These are phyloP conservation scores for Cheilosia scutellata DNA, from an alignment of 2,888 invertebrate genomes.

Conservation along the genomic window DNA sequence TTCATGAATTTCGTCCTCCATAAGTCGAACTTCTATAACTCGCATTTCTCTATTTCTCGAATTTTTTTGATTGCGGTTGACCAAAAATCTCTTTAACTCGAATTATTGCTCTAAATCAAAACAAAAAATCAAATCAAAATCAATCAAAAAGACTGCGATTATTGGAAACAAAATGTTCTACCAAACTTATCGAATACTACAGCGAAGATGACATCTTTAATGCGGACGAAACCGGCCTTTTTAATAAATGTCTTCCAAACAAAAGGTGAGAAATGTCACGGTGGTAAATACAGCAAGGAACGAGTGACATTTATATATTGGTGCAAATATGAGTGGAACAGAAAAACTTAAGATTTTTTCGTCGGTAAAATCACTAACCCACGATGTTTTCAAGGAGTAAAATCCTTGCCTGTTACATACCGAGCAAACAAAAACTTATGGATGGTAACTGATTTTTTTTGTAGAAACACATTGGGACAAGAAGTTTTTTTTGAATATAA, in stretches of 20 bases:
- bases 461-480: slow-evolving; percentile 5
- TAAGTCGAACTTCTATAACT: slow-evolving; percentile 2
- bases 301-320: not conserved
- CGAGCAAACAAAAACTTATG: slow-evolving; percentile 5
- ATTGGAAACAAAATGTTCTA: not conserved
- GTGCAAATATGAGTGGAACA: slow-evolving; percentile 5
- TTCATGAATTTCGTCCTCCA: too few species aligned
- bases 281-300: slow-evolving; percentile 7
- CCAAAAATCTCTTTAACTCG: too few species aligned
- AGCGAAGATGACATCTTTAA: not conserved
- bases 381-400: slow-evolving; percentile 9
- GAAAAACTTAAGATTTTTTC: slow-evolving; percentile 5
- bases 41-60: not conserved
- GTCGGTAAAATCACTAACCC: not conserved
- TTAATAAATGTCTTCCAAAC: slow-evolving; percentile 1
- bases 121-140: not conserved
- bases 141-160: not conserved
- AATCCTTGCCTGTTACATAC: not conserved
- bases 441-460: slow-evolving; percentile 6
- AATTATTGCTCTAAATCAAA: not conserved
- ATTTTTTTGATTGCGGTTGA: not conserved
- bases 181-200: not conserved
- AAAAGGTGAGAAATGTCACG: not conserved
- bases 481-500: slow-evolving; percentile 11
- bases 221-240: not conserved